Evolutionary conservation across 2,113 vertebrate species (phyloP).

Genomic region (Canis aureus): DNA sequence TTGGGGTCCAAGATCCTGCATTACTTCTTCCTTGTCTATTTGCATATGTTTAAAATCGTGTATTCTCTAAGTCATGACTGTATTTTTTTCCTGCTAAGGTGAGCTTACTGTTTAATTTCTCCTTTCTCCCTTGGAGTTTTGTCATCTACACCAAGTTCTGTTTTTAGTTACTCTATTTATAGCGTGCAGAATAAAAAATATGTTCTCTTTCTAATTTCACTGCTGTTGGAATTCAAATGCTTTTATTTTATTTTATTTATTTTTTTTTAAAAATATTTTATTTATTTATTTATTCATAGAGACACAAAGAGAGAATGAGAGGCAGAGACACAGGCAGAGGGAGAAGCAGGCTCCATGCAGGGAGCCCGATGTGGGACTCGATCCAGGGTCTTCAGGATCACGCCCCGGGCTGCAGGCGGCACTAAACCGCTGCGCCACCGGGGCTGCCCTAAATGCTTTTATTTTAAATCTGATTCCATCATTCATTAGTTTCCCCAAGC

Average conservation of each 20-base stretch:
- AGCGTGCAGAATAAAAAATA: constrained; percentile 62
- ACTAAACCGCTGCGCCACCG: too few species aligned
- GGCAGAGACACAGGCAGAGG: too few species aligned
- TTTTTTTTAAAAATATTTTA: too few species aligned
- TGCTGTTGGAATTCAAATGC: constrained; percentile 45
- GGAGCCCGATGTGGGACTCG: too few species aligned
- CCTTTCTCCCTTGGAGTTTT: constrained; percentile 62
- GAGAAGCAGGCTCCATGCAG: too few species aligned
- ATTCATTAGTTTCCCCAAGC: constrained; percentile 13
- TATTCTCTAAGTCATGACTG: neutral
- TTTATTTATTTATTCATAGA: too few species aligned
- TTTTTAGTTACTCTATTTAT: constrained; percentile 62
- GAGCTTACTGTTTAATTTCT: constrained; percentile 52
- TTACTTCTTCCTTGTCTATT: neutral
- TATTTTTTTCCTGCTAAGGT: constrained; percentile 15
- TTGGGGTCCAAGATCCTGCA: neutral
- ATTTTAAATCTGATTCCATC: neutral
- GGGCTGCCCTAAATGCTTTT: constrained; percentile 42
- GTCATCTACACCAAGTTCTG: constrained; percentile 41
- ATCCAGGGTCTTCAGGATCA: too few species aligned
- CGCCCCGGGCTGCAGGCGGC: too few species aligned
- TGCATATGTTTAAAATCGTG: constrained; percentile 30
- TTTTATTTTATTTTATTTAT: neutral
- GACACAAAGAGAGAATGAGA: too few species aligned
- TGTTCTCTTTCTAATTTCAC: constrained; percentile 34